These are phyloP conservation scores for Drosophila murphyi DNA, from an alignment of 1,140 invertebrate genomes.

Conservation along the genomic window DNA sequence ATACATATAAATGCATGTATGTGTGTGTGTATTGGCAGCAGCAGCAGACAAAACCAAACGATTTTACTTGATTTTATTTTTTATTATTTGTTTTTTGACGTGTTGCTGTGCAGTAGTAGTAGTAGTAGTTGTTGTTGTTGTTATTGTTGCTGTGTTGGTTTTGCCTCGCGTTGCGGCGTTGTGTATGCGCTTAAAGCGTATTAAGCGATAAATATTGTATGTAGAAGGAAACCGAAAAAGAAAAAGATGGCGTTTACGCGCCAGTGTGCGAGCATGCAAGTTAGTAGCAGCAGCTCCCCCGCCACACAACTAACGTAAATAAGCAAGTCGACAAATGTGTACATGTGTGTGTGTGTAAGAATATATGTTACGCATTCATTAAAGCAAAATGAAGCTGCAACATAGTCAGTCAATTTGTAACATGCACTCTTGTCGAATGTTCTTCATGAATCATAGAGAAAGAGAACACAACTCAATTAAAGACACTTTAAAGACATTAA, in stretches of 20 bases:
- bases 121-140: constrained; percentile 29
- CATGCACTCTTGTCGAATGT: background rate
- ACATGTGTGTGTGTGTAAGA: background rate
- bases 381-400: constrained; percentile 6
- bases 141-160: constrained; percentile 21
- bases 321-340: constrained; percentile 22
- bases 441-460: background rate
- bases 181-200: constrained; percentile 52
- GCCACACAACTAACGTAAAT: constrained; percentile 31
- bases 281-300: constrained; percentile 60
- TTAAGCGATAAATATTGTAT: constrained; percentile 76
- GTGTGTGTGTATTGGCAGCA: constrained; percentile 45
- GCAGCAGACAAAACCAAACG: constrained; percentile 49
- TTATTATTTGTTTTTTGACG: constrained; percentile 61
- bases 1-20: constrained; percentile 7
- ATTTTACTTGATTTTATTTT: constrained; percentile 66
- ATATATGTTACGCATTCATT: constrained; percentile 37
- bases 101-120: constrained; percentile 44
- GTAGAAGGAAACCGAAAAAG: constrained; percentile 74
- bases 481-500: too few relatives aligned
- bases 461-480: background rate
- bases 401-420: constrained; percentile 7
- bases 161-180: constrained; percentile 31
- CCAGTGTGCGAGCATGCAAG: constrained; percentile 66
- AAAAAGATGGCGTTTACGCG: constrained; percentile 79